Evolutionary conservation across 2,888 invertebrate genomes (phyloP).

Genomic region (Diarsia rubi): DNA sequence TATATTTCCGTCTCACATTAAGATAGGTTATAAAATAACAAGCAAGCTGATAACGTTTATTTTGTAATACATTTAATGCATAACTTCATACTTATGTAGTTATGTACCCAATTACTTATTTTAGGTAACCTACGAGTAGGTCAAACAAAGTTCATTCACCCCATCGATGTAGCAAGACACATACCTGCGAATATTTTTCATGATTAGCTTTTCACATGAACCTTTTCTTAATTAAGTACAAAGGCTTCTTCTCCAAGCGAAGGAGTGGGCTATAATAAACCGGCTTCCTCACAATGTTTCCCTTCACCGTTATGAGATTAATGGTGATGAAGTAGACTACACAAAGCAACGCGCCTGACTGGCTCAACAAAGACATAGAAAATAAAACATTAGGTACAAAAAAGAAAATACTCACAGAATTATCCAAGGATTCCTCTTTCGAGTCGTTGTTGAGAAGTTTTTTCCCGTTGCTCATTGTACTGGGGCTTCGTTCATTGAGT

Average conservation of each 20-base stretch:
- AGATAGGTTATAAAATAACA: conserved; percentile 16
- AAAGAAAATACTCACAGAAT: conserved; percentile 81
- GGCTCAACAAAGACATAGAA: too few relatives aligned
- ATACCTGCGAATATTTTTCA: not conserved
- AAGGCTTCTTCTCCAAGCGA: too few relatives aligned
- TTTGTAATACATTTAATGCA: conserved; percentile 7
- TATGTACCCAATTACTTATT: conserved; percentile 6
- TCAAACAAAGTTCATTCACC: conserved; percentile 35
- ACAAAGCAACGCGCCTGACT: too few relatives aligned
- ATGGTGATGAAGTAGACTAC: too few relatives aligned
- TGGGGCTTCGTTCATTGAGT: conserved; percentile 84
- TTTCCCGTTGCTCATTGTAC: conserved; percentile 84
- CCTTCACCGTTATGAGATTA: too few relatives aligned
- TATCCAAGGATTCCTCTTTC: conserved; percentile 87
- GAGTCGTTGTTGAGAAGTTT: conserved; percentile 82
- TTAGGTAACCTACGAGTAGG: conserved; percentile 9
- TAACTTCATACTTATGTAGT: not conserved
- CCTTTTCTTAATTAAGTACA: conserved; percentile 2
- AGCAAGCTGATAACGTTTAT: conserved; percentile 30
- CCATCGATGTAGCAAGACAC: not conserved
- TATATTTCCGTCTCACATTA: conserved; percentile 4
- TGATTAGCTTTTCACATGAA: not conserved
- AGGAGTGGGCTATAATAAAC: too few relatives aligned
- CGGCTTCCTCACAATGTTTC: too few relatives aligned
- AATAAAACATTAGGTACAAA: not conserved